These are phyloP conservation scores for Oceanites oceanicus DNA, from an alignment of 2,113 vertebrate genomes.

Conservation along the genomic window DNA sequence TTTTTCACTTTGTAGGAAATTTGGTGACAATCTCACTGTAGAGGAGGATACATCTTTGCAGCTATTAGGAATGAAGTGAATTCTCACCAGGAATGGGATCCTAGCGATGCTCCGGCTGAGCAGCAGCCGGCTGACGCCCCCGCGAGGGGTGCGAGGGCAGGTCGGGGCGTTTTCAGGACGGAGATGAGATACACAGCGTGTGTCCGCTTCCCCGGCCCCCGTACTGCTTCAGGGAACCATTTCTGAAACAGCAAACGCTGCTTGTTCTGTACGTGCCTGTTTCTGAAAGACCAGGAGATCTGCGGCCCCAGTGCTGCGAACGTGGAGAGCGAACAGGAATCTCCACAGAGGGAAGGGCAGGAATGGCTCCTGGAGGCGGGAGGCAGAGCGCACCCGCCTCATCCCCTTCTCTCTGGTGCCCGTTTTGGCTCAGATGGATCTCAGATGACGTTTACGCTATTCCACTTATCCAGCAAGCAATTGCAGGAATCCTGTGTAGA, in stretches of 20 bases:
- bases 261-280: fast-evolving
- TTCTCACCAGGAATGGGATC: fast-evolving
- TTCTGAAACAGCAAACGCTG: fast-evolving
- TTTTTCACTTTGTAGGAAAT: not conserved
- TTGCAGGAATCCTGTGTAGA: fast-evolving
- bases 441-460: fast-evolving
- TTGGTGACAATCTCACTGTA: not conserved
- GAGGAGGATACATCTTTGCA: not conserved
- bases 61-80: fast-evolving
- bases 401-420: fast-evolving
- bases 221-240: fast-evolving
- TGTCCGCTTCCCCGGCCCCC: fast-evolving
- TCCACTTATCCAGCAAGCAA: fast-evolving
- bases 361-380: fast-evolving
- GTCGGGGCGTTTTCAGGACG: fast-evolving
- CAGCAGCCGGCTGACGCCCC: no score
- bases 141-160: not conserved
- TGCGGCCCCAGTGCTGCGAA: not conserved
- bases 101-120: not conserved
- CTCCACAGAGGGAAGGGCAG: not conserved
- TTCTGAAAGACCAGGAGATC: not conserved
- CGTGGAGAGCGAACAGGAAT: fast-evolving
- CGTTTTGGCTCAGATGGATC: not conserved
- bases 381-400: fast-evolving
- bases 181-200: fast-evolving